Base-by-base conservation (phyloP, 2,888 invertebrate genomes). In the Drosophila kuntzei region DNA sequence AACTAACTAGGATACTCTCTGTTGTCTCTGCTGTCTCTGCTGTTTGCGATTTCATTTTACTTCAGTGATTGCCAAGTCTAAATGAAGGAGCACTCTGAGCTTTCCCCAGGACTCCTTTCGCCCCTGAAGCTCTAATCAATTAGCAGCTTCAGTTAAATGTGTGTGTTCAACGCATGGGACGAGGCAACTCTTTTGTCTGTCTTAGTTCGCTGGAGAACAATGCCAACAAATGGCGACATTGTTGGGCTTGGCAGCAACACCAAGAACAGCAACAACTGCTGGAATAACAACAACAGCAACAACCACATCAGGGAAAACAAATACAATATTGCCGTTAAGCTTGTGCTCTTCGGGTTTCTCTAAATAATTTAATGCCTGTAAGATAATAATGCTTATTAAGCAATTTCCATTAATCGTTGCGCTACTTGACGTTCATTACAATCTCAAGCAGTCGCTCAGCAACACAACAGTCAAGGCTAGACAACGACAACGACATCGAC, bases 371-470 rank as follows among this genome's bases (percentile, higher is more conserved):
- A 87, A 85, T 84, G 69, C 79, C 79, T 72, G 75, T 73, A 72
- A 84, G 89, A 82, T 81, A 85, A 86, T 86, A 89, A 85, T 84
- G 89, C 89, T 87, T 87, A 86, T 86, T 86, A 86, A 86, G 89
- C 89, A 82, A 86, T 86, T 86, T 86, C 80, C 87, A 87, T 89
- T 89, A 89, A 89, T 86, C 85, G 85, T 75, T 71, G 69, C 71
- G 69, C 87, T 75, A 79, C 85, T 85, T 69, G 87, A 81, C 89
- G 66, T 79, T 84, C 85, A 81, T 81, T 79, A 80, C 69, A 79
- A 84, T 71, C 87, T 84, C 69, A 68, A 85, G 79, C 50, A 60
- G 75, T 65, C 49, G 60, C 47, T 29, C 53, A 47, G 58, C 61
- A 59, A 66, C 60, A 20, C 12, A n/a, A 27, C 29, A 47, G 16